phyloP scores from a whole-genome alignment of 2,113 vertebrate genomes.

The Ammospiza caudacuta region DNA sequence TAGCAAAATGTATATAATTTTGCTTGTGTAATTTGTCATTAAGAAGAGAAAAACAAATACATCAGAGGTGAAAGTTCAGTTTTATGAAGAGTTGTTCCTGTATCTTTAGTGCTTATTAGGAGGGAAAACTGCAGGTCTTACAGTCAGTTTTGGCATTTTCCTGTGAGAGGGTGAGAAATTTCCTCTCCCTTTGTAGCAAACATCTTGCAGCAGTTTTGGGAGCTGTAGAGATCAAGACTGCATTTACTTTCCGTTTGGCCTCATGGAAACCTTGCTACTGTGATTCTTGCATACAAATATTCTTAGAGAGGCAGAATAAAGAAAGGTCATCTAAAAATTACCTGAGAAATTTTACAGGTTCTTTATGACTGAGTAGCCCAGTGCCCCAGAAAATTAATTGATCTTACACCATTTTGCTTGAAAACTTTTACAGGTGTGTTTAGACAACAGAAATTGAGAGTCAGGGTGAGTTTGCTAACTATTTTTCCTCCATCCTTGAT shows the following conservation, averaged over 20 bases:
- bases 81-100: background rate
- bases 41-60: slow-evolving; percentile 7
- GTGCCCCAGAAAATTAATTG: background rate
- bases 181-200: background rate
- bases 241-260: background rate
- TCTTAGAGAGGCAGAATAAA: background rate
- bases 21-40: slow-evolving; percentile 15
- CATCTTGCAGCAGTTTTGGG: background rate
- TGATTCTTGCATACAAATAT: background rate
- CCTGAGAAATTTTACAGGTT: background rate
- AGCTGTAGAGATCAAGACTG: background rate
- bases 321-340: background rate
- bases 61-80: background rate
- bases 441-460: background rate
- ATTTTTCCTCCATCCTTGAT: background rate
- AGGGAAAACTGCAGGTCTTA: background rate
- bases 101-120: background rate
- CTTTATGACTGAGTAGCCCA: background rate
- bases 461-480: background rate
- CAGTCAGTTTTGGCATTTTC: background rate
- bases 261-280: background rate
- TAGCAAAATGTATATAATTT: background rate
- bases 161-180: background rate
- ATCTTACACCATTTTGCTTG: background rate
- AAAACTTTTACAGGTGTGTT: background rate